A percentile compares a stretch with the other conserved stretches of the same genome.
Evolutionary conservation across 2,888 invertebrate species (phyloP).

Genomic region (Liopterus haemorrhoidalis): DNA sequence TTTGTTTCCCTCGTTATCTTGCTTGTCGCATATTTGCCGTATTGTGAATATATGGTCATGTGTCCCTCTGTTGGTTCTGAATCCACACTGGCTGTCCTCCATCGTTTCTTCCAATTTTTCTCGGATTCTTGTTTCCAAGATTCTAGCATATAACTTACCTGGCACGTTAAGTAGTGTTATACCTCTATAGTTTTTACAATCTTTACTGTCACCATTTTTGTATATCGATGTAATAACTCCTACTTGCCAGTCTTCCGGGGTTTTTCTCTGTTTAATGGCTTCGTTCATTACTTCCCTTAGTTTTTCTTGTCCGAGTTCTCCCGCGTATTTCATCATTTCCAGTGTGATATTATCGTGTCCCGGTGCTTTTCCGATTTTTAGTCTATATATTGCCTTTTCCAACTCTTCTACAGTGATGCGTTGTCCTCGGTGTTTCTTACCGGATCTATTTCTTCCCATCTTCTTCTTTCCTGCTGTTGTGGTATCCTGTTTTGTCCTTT

Average conservation of each 20-base stretch:
- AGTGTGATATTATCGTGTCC: conserved; percentile 1
- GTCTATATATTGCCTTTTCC: not conserved
- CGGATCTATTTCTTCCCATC: no score
- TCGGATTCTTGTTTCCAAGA: conserved; percentile 9
- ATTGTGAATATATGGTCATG: conserved; percentile 13
- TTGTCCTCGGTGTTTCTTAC: no score
- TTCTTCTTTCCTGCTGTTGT: no score
- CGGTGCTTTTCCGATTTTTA: not conserved
- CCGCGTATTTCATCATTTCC: not conserved
- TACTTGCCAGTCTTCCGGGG: conserved; percentile 21
- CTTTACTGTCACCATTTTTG: conserved; percentile 9
- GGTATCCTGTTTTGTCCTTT: no score
- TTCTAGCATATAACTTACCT: conserved; percentile 7
- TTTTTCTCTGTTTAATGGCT: not conserved
- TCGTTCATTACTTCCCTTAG: no score
- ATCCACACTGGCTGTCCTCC: conserved; percentile 13
- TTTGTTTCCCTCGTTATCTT: not conserved
- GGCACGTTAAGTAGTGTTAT: conserved; percentile 8
- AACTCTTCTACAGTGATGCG: no score
- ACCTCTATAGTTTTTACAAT: conserved; percentile 12
- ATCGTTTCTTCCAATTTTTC: conserved; percentile 1
- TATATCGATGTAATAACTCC: conserved; percentile 12
- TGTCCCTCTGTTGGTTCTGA: conserved; percentile 11
- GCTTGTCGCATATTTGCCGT: conserved; percentile 11
- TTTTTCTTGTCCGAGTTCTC: not conserved